These are phyloP conservation scores for Frankliniella fusca DNA, from an alignment of 2,888 invertebrate genomes.

Conservation along the genomic window DNA sequence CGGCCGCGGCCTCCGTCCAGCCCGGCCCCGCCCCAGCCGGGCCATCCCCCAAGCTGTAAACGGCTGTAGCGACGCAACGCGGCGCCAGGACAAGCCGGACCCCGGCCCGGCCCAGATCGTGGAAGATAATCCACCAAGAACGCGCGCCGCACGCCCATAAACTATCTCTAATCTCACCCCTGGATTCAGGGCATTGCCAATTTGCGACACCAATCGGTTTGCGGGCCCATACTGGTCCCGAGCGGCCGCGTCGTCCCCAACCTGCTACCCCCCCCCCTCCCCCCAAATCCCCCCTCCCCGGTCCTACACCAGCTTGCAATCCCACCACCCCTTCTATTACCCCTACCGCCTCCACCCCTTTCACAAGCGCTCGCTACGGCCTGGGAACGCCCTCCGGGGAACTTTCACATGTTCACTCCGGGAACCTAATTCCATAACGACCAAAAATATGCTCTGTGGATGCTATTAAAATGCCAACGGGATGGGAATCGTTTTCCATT, in stretches of 20 bases:
- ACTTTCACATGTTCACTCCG: constrained; percentile 6
- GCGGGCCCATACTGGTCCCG: constrained; percentile 19
- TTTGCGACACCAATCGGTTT: constrained; percentile 24
- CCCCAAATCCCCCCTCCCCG: background rate
- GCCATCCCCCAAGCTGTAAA: too few relatives aligned
- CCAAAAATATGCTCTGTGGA: constrained; percentile 11
- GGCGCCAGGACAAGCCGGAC: background rate
- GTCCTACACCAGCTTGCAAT: background rate
- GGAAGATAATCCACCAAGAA: constrained; percentile 17
- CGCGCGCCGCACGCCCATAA: background rate
- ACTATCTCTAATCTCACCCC: constrained; percentile 19
- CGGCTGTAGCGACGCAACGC: background rate
- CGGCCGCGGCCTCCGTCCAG: too few relatives aligned
- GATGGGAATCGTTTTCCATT: constrained; percentile 1
- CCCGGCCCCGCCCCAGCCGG: too few relatives aligned
- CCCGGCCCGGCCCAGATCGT: background rate
- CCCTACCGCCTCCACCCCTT: too few relatives aligned
- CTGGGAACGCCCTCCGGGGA: background rate
- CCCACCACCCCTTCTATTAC: background rate
- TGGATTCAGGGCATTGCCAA: constrained; percentile 18
- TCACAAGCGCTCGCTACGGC: background rate
- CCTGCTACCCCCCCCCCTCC: background rate
- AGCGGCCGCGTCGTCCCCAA: background rate
- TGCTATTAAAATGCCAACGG: background rate
- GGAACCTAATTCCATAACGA: constrained; percentile 22